These are phyloP conservation scores for Scomber scombrus DNA, from an alignment of 2,113 vertebrate genomes.

Conservation along the genomic window DNA sequence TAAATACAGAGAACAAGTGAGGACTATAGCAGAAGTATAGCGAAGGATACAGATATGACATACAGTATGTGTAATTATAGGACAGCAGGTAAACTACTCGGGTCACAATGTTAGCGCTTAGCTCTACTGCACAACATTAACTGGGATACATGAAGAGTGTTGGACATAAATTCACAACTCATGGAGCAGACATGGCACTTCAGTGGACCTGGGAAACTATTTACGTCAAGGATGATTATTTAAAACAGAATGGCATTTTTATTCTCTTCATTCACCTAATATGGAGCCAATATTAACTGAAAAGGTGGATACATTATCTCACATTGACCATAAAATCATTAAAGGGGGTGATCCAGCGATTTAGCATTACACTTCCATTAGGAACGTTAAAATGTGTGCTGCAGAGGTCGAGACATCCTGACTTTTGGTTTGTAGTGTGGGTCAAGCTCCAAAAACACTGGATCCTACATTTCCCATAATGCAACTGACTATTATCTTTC, in stretches of 20 bases:
- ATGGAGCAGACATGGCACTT: constrained; percentile 37
- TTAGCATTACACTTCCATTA: too few relatives aligned
- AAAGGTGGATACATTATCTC: too few relatives aligned
- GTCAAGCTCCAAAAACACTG: too few relatives aligned
- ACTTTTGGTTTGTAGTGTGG: too few relatives aligned
- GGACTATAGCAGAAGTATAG: constrained; percentile 61
- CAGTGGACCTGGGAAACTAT: background rate
- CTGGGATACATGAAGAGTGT: constrained; percentile 58
- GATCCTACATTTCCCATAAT: background rate
- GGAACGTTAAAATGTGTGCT: too few relatives aligned
- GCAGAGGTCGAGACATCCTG: too few relatives aligned
- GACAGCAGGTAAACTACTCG: constrained; percentile 69
- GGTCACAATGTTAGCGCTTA: constrained; percentile 65
- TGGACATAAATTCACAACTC: constrained; percentile 64
- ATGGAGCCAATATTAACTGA: background rate
- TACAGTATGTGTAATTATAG: constrained; percentile 45
- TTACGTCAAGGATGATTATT: background rate
- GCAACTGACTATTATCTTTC: too few relatives aligned
- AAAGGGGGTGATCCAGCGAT: too few relatives aligned
- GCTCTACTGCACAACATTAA: constrained; percentile 73
- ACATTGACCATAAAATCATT: too few relatives aligned
- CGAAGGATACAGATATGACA: constrained; percentile 65
- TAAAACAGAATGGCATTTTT: background rate
- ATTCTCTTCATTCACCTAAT: background rate
- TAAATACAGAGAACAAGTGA: constrained; percentile 68